Evolutionary conservation across 2,888 invertebrate genomes (phyloP).

Genomic region (Mechanitis messenoides): DNA sequence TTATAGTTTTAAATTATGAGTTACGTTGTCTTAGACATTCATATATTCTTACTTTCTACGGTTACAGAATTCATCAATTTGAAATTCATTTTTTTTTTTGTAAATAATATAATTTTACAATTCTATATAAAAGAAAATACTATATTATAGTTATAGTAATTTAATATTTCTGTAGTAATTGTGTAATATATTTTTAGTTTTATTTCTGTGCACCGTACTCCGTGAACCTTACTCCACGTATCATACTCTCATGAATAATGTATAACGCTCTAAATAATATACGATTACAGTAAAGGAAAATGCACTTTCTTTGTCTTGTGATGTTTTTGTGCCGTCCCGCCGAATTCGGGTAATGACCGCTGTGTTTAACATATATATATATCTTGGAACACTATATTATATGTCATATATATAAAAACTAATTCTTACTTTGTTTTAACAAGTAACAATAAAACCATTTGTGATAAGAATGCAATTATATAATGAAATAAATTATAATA

Average conservation of each 20-base stretch:
- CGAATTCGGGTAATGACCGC: slow-evolving; percentile 52
- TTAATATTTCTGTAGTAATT: background rate
- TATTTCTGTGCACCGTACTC: slow-evolving; percentile 45
- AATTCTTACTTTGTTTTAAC: too few species aligned
- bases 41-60: slow-evolving; percentile 12
- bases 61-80: slow-evolving; percentile 8
- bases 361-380: slow-evolving; percentile 9
- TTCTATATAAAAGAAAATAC: too few species aligned
- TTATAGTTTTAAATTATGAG: slow-evolving; percentile 5
- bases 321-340: slow-evolving; percentile 34
- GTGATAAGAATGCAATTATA: too few species aligned
- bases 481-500: too few species aligned
- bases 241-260: slow-evolving; percentile 71
- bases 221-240: slow-evolving; percentile 64
- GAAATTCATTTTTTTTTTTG: background rate
- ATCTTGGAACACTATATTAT: background rate
- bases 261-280: slow-evolving; percentile 69
- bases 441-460: too few species aligned
- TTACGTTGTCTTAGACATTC: background rate
- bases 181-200: slow-evolving; percentile 2
- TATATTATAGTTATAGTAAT: background rate
- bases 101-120: too few species aligned
- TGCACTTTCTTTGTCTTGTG: slow-evolving; percentile 70
- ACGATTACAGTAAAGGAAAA: slow-evolving; percentile 65
- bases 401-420: too few species aligned